phyloP scores from a whole-genome alignment of 92 coral and sea anemone species.

The Micromussa lordhowensis region DNA sequence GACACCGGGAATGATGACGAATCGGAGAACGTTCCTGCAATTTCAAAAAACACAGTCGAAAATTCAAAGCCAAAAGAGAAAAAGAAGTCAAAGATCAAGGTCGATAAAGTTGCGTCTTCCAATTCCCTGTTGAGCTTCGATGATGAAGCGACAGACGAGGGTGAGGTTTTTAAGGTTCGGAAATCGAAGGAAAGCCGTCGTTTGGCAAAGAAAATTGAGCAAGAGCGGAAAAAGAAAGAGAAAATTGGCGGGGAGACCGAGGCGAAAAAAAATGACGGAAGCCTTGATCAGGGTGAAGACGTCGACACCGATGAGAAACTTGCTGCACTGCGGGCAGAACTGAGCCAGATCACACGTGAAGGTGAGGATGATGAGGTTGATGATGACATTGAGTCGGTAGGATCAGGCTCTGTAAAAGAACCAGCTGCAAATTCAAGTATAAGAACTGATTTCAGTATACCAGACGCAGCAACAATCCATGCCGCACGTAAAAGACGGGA shows the following conservation, averaged over 20 bases:
- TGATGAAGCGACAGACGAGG: constrained; percentile 69
- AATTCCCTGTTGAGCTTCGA: constrained; percentile 88
- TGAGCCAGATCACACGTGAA: constrained; percentile 78
- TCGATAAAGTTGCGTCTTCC: constrained; percentile 63
- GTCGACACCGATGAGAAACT: constrained; percentile 72
- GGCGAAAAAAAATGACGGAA: constrained; percentile 12
- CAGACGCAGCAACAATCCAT: constrained; percentile 98
- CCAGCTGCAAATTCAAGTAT: constrained; percentile 30
- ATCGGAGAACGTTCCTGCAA: constrained; percentile 64
- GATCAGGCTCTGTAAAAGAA: constrained; percentile 27
- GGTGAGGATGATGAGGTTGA: constrained; percentile 78
- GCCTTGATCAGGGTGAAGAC: constrained; percentile 13
- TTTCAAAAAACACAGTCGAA: constrained; percentile 32
- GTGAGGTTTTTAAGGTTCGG: constrained; percentile 88
- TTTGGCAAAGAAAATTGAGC: constrained; percentile 79
- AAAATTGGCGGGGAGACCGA: constrained; percentile 41
- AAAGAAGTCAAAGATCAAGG: constrained; percentile 64
- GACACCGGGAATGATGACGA: constrained; percentile 62
- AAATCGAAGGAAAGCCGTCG: constrained; percentile 98
- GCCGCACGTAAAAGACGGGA: constrained; percentile 95
- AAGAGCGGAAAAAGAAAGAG: constrained; percentile 78
- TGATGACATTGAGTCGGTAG: constrained; percentile 53
- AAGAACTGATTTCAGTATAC: constrained; percentile 77
- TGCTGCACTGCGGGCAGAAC: constrained; percentile 92
- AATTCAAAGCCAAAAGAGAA: constrained; percentile 43